These are phyloP conservation scores for Frieseomelitta varia DNA, from an alignment of 1,140 invertebrate species.

Conservation along the genomic window DNA sequence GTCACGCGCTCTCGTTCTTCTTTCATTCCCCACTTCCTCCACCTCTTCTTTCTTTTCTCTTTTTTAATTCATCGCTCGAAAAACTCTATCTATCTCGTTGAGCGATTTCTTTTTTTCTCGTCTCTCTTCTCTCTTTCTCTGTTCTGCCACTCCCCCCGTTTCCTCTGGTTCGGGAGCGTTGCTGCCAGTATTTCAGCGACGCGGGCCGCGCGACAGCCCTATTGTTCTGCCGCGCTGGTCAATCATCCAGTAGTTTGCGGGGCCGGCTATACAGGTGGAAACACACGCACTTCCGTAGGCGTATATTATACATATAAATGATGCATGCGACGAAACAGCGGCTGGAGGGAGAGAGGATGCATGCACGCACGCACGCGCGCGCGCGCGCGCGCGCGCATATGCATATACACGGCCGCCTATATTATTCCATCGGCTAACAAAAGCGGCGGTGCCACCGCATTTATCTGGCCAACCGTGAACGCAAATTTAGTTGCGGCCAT, in stretches of 20 bases:
- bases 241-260: slow-evolving; percentile 66
- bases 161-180: not conserved
- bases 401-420: slow-evolving; percentile 47
- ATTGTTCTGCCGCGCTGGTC: slow-evolving; percentile 60
- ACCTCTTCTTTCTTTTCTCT: not conserved
- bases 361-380: not conserved
- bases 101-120: not conserved
- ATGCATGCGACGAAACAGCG: slow-evolving; percentile 17
- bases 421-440: slow-evolving; percentile 63
- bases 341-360: no score
- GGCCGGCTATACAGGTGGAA: slow-evolving; percentile 47
- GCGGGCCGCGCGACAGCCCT: slow-evolving; percentile 45
- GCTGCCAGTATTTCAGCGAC: slow-evolving; percentile 41
- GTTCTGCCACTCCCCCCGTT: no score
- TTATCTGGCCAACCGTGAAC: slow-evolving; percentile 64
- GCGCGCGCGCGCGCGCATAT: slow-evolving; percentile 23
- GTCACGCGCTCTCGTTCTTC: not conserved
- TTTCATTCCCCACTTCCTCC: no score
- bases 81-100: slow-evolving; percentile 14
- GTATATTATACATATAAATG: slow-evolving; percentile 61
- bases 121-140: not conserved
- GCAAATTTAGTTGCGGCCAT: slow-evolving; percentile 66
- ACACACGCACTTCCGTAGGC: slow-evolving; percentile 30
- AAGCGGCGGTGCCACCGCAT: slow-evolving; percentile 62
- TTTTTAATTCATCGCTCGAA: not conserved